Base-by-base conservation (phyloP, 1,140 invertebrate genomes). In the Linepithema humile region DNA sequence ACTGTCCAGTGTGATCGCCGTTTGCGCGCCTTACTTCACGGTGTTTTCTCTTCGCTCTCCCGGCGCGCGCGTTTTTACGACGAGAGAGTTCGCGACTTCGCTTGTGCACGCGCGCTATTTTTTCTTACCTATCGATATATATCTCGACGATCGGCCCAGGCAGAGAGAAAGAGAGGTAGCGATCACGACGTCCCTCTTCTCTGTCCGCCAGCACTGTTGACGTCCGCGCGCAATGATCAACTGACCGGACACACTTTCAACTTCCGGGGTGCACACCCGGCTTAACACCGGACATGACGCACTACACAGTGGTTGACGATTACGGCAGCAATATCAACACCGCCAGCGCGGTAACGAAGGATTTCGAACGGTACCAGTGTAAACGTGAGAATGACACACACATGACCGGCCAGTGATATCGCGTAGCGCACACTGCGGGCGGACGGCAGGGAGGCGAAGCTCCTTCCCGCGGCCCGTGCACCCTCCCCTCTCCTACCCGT, bases 381-480 rank as follows among this genome's bases (percentile, higher is more conserved):
- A 77, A 90, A 84, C 89, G 90, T 91, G 88, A 91, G 84, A 90
- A 86, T 89, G 85, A 90, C 91, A 86, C 90, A 92, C 90, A 93
- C 92, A 93, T 91, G 89, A 94, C 93, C 93, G 92, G 62, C 83
- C 91, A 90, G 90, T 88, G 92, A 93, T 94, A 94, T 94, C 93
- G 93, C 93, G 92, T 92, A 93, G 92, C 93, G 93, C 93, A 86
- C 90, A 94, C 93, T 94, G 93, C 92, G 91, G 91, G 87, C 89
- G 87, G 83, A 91, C 88, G 85, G 88, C 90, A 89, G 90, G 87
- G 87, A 90, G 89, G 89, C 80, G 82, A 83, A 84, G 73, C 77
- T 88, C 88, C 86, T 86, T 85, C 89, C 83, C 86, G 87, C 88
- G 88, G 69, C 75, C 72, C 82, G 78, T 85, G 23, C 83, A 62